phyloP scores from a whole-genome alignment of 2,113 vertebrate genomes.

The Psephotus haematonotus region DNA sequence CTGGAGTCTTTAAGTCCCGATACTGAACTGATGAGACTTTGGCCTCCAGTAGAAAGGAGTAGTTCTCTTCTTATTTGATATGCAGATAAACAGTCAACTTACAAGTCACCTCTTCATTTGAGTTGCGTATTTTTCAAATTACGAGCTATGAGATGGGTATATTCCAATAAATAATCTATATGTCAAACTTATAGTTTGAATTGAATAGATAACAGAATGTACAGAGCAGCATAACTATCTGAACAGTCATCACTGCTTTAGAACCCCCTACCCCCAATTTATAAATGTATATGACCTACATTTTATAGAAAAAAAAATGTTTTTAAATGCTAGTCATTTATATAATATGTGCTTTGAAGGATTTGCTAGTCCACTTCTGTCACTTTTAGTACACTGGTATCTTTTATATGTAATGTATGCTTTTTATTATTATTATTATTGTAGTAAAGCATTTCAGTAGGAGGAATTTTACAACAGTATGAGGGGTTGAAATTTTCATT shows the following conservation, averaged over 20 bases:
- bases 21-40: slow-evolving; percentile 60
- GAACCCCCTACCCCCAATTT: slow-evolving; percentile 69
- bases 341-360: slow-evolving; percentile 84
- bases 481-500: slow-evolving; percentile 82
- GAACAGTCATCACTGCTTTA: slow-evolving; percentile 78
- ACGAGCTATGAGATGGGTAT: slow-evolving; percentile 74
- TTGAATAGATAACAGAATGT: slow-evolving; percentile 72
- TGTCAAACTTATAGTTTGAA: slow-evolving; percentile 77
- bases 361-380: slow-evolving; percentile 84
- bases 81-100: slow-evolving; percentile 67
- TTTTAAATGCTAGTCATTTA: slow-evolving; percentile 87
- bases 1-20: slow-evolving; percentile 57
- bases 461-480: slow-evolving; percentile 86
- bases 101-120: slow-evolving; percentile 69
- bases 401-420: slow-evolving; percentile 93
- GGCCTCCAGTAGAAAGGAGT: slow-evolving; percentile 61
- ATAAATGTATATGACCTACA: slow-evolving; percentile 82
- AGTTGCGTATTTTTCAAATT: slow-evolving; percentile 69
- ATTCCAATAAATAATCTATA: slow-evolving; percentile 67
- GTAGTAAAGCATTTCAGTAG: slow-evolving; percentile 91
- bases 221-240: slow-evolving; percentile 77
- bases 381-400: slow-evolving; percentile 89
- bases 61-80: slow-evolving; percentile 70
- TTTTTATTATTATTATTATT: slow-evolving; percentile 87
- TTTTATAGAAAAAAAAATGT: slow-evolving; percentile 81